Evolutionary conservation across 2,888 invertebrate species (phyloP).

Genomic region (Corythucha ciliata): DNA sequence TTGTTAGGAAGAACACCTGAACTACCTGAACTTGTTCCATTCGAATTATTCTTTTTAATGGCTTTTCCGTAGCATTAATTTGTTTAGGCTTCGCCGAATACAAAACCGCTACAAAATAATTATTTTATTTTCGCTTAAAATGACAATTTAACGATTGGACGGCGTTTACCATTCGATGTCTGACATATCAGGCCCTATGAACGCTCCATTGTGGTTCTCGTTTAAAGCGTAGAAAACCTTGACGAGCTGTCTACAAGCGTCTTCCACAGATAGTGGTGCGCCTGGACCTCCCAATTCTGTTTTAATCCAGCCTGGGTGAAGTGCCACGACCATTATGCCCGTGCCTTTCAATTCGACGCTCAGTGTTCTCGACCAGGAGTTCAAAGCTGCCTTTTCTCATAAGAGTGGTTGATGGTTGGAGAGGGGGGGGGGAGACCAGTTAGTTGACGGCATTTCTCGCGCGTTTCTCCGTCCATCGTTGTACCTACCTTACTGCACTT

Average conservation of each 20-base stretch:
- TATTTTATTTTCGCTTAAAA: too few relatives aligned
- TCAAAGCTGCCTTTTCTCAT: conserved; percentile 76
- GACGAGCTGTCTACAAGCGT: conserved; percentile 57
- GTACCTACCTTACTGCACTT: conserved; percentile 70
- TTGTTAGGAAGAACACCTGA: too few relatives aligned
- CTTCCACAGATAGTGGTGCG: conserved; percentile 63
- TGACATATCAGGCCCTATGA: too few relatives aligned
- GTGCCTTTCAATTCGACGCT: conserved; percentile 67
- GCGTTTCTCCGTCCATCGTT: not conserved
- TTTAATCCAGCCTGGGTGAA: conserved; percentile 89
- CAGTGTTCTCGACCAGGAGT: conserved; percentile 77
- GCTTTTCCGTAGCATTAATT: too few relatives aligned
- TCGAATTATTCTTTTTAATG: too few relatives aligned
- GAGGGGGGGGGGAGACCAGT: not conserved
- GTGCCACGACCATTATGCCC: conserved; percentile 53
- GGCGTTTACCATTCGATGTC: too few relatives aligned
- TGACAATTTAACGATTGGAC: too few relatives aligned
- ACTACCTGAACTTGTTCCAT: too few relatives aligned
- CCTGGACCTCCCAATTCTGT: conserved; percentile 80
- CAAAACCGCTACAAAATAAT: too few relatives aligned
- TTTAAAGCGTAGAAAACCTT: conserved; percentile 53
- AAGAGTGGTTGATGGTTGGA: conserved; percentile 31
- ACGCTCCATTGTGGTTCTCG: conserved; percentile 61
- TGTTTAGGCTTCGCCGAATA: too few relatives aligned
- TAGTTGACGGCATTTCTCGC: not conserved